These are phyloP conservation scores for Zaprionus taronus DNA, from an alignment of 1,140 invertebrate genomes.

Conservation along the genomic window DNA sequence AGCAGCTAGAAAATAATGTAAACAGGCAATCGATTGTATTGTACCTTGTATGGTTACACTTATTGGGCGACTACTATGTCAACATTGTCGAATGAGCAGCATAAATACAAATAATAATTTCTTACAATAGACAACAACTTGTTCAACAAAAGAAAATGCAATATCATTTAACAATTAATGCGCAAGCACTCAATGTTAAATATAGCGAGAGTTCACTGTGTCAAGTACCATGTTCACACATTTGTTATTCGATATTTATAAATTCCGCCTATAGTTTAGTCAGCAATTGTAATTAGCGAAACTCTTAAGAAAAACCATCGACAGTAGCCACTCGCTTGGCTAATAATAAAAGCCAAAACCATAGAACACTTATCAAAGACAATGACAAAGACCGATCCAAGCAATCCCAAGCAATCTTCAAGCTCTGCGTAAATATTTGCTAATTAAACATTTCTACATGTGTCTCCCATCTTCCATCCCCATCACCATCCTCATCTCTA, in stretches of 20 bases:
- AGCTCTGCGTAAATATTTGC: conserved; percentile 70
- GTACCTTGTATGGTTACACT: too few species aligned
- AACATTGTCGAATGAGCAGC: background rate
- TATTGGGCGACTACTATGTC: too few species aligned
- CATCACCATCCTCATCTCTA: background rate
- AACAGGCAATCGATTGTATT: background rate
- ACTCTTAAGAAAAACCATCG: conserved; percentile 30
- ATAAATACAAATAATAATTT: background rate
- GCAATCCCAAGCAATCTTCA: conserved; percentile 14
- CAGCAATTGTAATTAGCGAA: conserved; percentile 31
- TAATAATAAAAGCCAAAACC: conserved; percentile 27
- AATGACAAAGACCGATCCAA: conserved; percentile 31
- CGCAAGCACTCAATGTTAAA: background rate
- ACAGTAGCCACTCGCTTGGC: conserved; percentile 38
- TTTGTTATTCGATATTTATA: conserved; percentile 31
- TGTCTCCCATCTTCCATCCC: conserved; percentile 17
- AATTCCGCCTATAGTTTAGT: conserved; percentile 5
- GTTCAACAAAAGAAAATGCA: background rate
- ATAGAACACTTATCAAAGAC: conserved; percentile 45
- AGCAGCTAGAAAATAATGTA: background rate
- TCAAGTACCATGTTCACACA: background rate
- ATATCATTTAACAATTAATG: background rate
- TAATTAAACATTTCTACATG: conserved; percentile 75
- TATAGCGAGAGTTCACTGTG: background rate
- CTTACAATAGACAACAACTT: background rate